A percentile compares a stretch with the other conserved stretches of the same genome.
phyloP scores from a whole-genome alignment of 2,113 vertebrate species.

The Otolemur garnettii region DNA sequence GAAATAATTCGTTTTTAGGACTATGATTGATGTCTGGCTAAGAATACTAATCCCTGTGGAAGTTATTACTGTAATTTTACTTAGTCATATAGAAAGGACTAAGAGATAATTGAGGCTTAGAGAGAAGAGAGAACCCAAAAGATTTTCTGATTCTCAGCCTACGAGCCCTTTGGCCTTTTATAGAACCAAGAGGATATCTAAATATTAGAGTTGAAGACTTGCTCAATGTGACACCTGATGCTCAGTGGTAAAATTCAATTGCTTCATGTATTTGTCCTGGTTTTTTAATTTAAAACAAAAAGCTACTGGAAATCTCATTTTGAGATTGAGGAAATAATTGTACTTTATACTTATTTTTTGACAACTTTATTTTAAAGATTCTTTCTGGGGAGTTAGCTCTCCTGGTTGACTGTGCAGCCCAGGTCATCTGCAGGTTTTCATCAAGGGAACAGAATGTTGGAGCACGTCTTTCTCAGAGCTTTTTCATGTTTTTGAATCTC shows the following conservation, averaged over 20 bases:
- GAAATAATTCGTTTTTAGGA: constrained; percentile 20
- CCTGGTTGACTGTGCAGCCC: background rate
- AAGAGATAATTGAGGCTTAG: constrained; percentile 5
- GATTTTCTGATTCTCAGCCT: constrained; percentile 2
- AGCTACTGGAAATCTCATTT: background rate
- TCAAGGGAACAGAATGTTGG: constrained; percentile 5
- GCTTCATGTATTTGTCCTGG: background rate
- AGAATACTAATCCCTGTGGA: background rate
- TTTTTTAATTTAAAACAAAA: background rate
- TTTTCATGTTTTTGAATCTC: constrained; percentile 22
- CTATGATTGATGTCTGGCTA: background rate
- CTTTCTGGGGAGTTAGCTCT: constrained; percentile 49
- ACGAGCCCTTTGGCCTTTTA: background rate
- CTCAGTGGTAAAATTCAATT: background rate
- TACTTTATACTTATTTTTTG: constrained; percentile 10
- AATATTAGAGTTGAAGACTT: background rate
- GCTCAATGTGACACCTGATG: background rate
- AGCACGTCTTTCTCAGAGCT: background rate
- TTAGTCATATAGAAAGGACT: background rate
- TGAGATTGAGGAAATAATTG: background rate
- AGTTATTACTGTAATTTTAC: background rate
- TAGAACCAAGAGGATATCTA: background rate
- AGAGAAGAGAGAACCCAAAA: background rate
- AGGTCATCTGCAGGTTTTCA: background rate
- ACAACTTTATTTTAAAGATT: background rate